Evolutionary conservation across 2,113 vertebrate species (phyloP).

Genomic region (Sarotherodon lohbergeri): DNA sequence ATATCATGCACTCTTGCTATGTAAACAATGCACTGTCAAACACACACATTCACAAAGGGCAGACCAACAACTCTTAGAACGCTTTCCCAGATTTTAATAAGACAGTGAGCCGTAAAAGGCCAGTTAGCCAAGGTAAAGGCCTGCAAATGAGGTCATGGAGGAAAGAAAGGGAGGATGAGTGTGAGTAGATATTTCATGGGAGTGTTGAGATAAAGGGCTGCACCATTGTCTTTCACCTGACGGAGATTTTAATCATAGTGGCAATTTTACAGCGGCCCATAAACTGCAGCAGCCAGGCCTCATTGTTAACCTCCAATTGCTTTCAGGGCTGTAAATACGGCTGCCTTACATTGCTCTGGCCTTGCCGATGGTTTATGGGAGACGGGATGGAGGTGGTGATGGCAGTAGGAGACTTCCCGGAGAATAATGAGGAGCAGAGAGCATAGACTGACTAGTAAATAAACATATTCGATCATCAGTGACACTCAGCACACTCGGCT

Average conservation of each 20-base stretch:
- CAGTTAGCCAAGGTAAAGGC: background rate
- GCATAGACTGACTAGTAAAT: slow-evolving; percentile 53
- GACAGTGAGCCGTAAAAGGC: background rate
- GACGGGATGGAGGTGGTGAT: slow-evolving; percentile 8
- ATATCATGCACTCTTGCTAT: background rate
- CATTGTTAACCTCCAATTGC: slow-evolving; percentile 72
- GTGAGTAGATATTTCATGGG: background rate
- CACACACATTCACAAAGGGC: background rate
- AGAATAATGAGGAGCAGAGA: slow-evolving; percentile 42
- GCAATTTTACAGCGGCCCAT: slow-evolving; percentile 58
- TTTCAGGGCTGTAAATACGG: slow-evolving; percentile 68
- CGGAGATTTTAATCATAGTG: slow-evolving; percentile 70
- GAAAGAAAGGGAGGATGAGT: background rate
- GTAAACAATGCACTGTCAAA: background rate
- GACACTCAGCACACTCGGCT: background rate
- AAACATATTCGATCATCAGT: slow-evolving; percentile 42
- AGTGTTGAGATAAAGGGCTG: slow-evolving; percentile 1
- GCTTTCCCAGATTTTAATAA: background rate
- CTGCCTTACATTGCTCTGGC: slow-evolving; percentile 32
- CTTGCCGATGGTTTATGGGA: slow-evolving; percentile 67
- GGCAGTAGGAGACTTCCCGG: slow-evolving; percentile 1
- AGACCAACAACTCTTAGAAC: background rate
- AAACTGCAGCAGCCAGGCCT: slow-evolving; percentile 56
- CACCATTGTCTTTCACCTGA: slow-evolving; percentile 50
- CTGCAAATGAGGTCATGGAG: slow-evolving; percentile 25